phyloP scores from a whole-genome alignment of 1,140 invertebrate species.

The Gonioctena quinquepunctata region DNA sequence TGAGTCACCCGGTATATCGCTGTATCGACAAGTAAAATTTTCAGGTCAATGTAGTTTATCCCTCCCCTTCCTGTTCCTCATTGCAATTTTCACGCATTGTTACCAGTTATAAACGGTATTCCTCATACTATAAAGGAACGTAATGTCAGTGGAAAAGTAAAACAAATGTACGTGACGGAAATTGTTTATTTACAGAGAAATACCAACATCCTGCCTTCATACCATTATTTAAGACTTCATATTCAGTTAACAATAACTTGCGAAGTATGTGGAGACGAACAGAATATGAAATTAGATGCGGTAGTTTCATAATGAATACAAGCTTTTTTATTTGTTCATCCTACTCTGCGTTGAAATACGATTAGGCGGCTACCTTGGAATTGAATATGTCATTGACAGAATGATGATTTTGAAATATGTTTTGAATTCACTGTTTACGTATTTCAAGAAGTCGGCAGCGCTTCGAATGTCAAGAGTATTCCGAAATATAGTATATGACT shows the following conservation, averaged over 20 bases:
- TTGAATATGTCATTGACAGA: background rate
- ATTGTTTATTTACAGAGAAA: conserved; percentile 9
- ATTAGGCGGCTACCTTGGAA: background rate
- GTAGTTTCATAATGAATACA: conserved; percentile 2
- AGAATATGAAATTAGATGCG: conserved; percentile 13
- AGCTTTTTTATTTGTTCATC: background rate
- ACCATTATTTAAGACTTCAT: conserved; percentile 11
- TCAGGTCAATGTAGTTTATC: no score
- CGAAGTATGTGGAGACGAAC: background rate
- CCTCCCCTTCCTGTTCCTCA: no score
- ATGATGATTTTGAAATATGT: background rate
- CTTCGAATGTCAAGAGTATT: no score
- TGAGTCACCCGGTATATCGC: no score
- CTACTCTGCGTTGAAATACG: background rate
- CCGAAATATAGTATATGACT: no score
- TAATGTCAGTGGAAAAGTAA: background rate
- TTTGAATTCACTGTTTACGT: no score
- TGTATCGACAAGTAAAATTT: no score
- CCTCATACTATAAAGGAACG: no score
- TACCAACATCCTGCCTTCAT: conserved; percentile 8
- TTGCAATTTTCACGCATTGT: no score
- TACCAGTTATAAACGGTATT: no score
- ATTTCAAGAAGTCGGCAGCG: no score
- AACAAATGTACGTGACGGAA: conserved; percentile 5
- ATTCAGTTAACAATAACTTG: conserved; percentile 18